Evolutionary conservation across 2,888 invertebrate species (phyloP).

Genomic region (Sthenelais limicola): DNA sequence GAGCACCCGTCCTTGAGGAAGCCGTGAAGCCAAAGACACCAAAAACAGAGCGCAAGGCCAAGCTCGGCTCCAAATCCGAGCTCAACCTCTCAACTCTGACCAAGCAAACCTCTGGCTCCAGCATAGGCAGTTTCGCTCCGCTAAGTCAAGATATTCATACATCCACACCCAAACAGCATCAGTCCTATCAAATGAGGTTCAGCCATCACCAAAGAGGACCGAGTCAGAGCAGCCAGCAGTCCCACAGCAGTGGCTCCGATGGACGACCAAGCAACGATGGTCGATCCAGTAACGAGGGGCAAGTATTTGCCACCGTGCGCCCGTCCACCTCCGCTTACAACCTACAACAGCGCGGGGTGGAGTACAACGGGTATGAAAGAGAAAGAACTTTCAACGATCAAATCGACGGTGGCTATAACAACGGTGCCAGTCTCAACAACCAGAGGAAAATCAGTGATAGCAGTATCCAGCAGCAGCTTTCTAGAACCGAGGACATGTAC

Average conservation of each 20-base stretch:
- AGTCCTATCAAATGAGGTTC: not conserved
- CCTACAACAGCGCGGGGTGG: conserved; percentile 11
- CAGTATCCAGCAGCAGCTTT: no score
- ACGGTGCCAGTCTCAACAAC: not conserved
- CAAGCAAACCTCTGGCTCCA: conserved; percentile 37
- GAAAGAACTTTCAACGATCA: conserved; percentile 4
- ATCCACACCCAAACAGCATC: conserved; percentile 31
- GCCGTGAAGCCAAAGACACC: conserved; percentile 1
- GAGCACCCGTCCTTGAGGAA: conserved; percentile 20
- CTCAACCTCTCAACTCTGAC: conserved; percentile 16
- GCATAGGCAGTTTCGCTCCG: conserved; percentile 26
- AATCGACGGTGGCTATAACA: not conserved
- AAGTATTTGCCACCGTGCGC: conserved; percentile 22
- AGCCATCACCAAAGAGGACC: conserved; percentile 10
- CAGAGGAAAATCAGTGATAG: not conserved
- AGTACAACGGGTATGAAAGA: conserved; percentile 28
- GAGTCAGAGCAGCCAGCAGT: conserved; percentile 28
- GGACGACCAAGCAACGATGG: not conserved
- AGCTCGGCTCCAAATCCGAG: conserved; percentile 23
- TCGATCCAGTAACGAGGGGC: not conserved
- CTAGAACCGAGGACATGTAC: conserved; percentile 1
- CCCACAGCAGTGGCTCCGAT: conserved; percentile 28
- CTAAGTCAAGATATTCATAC: not conserved
- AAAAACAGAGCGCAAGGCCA: conserved; percentile 2
- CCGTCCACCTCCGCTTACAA: conserved; percentile 25